Evolutionary conservation across 1,140 invertebrate genomes (phyloP).

Genomic region (Platyura marginata): DNA sequence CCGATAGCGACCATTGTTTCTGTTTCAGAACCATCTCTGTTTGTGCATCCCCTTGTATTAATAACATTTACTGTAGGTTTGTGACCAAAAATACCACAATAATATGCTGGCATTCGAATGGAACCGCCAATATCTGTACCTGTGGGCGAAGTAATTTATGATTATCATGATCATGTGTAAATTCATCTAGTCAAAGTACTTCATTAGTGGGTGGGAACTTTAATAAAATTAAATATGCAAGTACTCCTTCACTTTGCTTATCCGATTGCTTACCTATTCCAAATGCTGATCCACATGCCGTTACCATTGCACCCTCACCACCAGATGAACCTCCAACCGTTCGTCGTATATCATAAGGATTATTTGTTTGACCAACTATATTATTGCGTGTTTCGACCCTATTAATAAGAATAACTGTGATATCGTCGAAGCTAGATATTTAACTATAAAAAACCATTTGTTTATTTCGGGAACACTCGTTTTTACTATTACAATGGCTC

Average conservation of each 20-base stretch:
- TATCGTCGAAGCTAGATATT: too few species aligned
- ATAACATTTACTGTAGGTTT: conserved; percentile 62
- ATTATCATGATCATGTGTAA: too few species aligned
- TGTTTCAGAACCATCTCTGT: conserved; percentile 32
- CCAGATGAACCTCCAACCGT: conserved; percentile 74
- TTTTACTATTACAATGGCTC: conserved; percentile 75
- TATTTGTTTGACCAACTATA: conserved; percentile 77
- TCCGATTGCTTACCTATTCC: conserved; percentile 74
- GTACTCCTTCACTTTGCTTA: too few species aligned
- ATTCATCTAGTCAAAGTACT: too few species aligned
- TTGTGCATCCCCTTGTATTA: conserved; percentile 36
- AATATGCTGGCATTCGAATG: conserved; percentile 84
- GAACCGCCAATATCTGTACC: conserved; percentile 89
- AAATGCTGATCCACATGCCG: conserved; percentile 63
- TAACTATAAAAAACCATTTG: too few species aligned
- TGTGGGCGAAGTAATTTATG: too few species aligned
- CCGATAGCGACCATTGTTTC: conserved; percentile 50
- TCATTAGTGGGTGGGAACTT: too few species aligned
- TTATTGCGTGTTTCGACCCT: conserved; percentile 84
- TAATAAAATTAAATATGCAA: too few species aligned
- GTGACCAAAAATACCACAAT: conserved; percentile 85
- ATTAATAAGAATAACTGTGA: too few species aligned
- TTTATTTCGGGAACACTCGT: conserved; percentile 85
- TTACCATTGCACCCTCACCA: conserved; percentile 52
- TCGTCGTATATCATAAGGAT: conserved; percentile 74